phyloP scores from a whole-genome alignment of 1,140 invertebrate species.

The Octopus sinensis region DNA sequence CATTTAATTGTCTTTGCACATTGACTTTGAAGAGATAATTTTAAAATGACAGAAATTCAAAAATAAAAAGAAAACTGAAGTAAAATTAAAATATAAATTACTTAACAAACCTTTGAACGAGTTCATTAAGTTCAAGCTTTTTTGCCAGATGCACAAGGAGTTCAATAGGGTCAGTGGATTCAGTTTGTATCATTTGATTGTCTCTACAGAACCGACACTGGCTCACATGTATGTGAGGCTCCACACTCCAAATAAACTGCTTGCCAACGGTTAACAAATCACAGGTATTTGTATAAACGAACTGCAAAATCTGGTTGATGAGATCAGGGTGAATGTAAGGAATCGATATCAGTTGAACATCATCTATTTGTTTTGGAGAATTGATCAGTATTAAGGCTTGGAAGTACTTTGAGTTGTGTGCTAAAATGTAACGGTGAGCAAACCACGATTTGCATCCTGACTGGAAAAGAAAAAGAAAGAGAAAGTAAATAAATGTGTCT shows the following conservation, averaged over 20 bases:
- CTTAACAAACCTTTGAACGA: no score
- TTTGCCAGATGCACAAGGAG: no score
- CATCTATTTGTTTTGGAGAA: slow-evolving; percentile 23
- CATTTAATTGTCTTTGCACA: no score
- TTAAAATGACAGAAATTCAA: no score
- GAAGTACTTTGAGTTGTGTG: slow-evolving; percentile 45
- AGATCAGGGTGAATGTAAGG: slow-evolving; percentile 63
- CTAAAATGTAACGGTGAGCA: slow-evolving; percentile 50
- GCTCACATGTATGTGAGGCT: no score
- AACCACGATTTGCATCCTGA: slow-evolving; percentile 59
- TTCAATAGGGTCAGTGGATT: no score
- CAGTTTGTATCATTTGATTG: no score
- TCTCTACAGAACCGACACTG: no score
- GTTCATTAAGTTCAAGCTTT: no score
- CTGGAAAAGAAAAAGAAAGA: slow-evolving; percentile 39
- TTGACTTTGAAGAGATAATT: no score
- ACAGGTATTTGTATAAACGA: slow-evolving; percentile 69
- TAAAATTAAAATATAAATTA: no score
- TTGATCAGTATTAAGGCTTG: slow-evolving; percentile 34
- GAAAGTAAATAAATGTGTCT: not conserved
- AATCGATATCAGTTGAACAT: slow-evolving; percentile 37
- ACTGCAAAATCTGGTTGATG: slow-evolving; percentile 67
- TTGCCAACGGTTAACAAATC: slow-evolving; percentile 63
- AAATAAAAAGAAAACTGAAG: no score
- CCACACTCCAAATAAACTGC: slow-evolving; percentile 31